Evolutionary conservation across 2,888 invertebrate genomes (phyloP), one percentile per base, ranked within the genome.

Genomic region (Candidula unifasciata): DNA sequence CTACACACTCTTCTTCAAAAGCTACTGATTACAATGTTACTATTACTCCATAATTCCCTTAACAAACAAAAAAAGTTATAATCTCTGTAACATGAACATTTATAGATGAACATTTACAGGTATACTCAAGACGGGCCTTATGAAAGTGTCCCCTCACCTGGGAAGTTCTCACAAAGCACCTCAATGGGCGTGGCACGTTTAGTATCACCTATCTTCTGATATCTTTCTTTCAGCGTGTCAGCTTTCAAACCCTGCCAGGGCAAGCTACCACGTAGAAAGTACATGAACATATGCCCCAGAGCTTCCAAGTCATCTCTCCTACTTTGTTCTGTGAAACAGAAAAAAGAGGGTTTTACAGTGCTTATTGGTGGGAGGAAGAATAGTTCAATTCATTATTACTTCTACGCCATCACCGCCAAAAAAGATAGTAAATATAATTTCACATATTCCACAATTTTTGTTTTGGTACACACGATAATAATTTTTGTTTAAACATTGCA

Each of bases 221-320:
- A 99, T 94, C 99, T 90, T 95, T 99, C 99, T 95, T 99, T 99
- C 93, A 99, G 96, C 93, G 99, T 99, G 95, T 99, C 99, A 92
- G 99, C 99, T 96, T 99, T 99, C 93, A 99, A 96, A 92, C 99
- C 99, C 95, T 99, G 99, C 99, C 99, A 99, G 91, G 99, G 99
- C 95, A 99, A 96, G 94, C 98, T 98, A 93, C 99, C 99, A 92
- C 99, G 96, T 95, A 99, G 96, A 95, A 99, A 99, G 95, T 99
- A 99, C 99, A 99, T 99, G 95, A 99, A 99, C 99, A 99, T 99
- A 95, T 99, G 99, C 89, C 99, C 99, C 93, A 99, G 95, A 88
- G 99, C 99, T 95, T 99, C 99, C 94, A 99, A 95, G 95, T 99
- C 99, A 95, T 99, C 99, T 94, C 99, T 96, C 94, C 99, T 96